Evolutionary conservation across 2,113 vertebrate genomes (phyloP), one percentile per base, ranked within the genome.

Genomic region (Crypturellus undulatus): DNA sequence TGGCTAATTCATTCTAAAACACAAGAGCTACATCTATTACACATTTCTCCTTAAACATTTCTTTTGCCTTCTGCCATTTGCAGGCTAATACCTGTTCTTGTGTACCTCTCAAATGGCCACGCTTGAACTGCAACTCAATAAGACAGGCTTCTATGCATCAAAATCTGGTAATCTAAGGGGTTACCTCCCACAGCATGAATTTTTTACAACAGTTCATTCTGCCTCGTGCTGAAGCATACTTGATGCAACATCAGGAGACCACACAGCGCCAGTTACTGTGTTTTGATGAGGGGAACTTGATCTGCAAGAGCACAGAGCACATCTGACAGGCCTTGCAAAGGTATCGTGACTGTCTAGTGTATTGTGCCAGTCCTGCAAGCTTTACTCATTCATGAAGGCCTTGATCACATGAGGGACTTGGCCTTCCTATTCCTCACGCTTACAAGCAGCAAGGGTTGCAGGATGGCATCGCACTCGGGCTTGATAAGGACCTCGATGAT

Each of bases 61-160:
- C 5, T 54, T 85, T 84, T 83, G 16, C 60, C 71, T 72, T 51
- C 52, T 22, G 38, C 42, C 4, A 54, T 68, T 86, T 84, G 68
- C 71, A 77, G 26, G 28, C 67, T 85, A 71, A 62, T 94, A 79
- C 24, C 47, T 71, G 16, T 59, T 72, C 58, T 80, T 49, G 69
- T 28, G 43, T 75, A 34, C 34, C 34, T 89, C 42, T 84, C 58
- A 70, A 65, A 89, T 24, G 26, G 21, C 63, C 84, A 76, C 28
- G 54, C 19, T 52, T 80, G 62, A 90, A 72, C 47, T 40, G 64
- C 54, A 93, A 75, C 21, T 83, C 56, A 12, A 2, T 52, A 58
- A 58, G 16, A 32, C 38, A 38, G 45, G 25, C 13, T 84, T 88
- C 68, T 79, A 51, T 0, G 0, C 22, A 81, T 71, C 0, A 1